Evolutionary conservation across 2,113 vertebrate genomes (phyloP), one percentile per base, ranked within the genome.

Genomic region (Onychorhynchus coronatus): DNA sequence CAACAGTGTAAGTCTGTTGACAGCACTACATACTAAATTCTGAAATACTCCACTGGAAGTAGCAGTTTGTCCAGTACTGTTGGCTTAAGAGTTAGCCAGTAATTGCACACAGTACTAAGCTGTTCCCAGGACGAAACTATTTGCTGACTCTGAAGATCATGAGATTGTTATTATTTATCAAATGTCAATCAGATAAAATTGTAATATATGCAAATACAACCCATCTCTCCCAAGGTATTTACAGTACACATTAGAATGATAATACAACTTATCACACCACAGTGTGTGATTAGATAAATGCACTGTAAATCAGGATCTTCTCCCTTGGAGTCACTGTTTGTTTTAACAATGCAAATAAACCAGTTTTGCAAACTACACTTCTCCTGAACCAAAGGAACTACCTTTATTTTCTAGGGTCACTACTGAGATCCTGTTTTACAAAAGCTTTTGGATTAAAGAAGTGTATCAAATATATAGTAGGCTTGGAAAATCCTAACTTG

Each of bases 131-230:
- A 53, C 35, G 49, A 91, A 94, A 85, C n/a, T 73, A n/a, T 72
- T 89, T 89, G 71, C 77, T 85, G 44, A 71, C 42, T 58, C 27
- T 71, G 62, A 89, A 58, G 62, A 95, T 90, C n/a, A 53, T 23
- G 37, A 63, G 37, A 91, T 89, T 75, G 72, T 79, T 91, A 84
- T 79, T 96, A 76, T 94, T 95, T 94, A 93, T 70, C 78, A 65
- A 83, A 39, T 73, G 59, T 58, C 91, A 93, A 25, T n/a, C 66
- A 87, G 85, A 82, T 94, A 88, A 81, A 95, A 89, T 25, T 70
- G 10, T 61, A 85, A 93, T 78, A 82, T 65, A 68, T 33, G 71
- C 80, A 95, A 85, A 91, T 61, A 58, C 37, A 76, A 72, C 22
- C 68, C 12, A 19, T 18, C 8, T 61, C 27, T 58, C 91, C 91